These are phyloP conservation scores for Boloria euphrosyne DNA, from an alignment of 2,888 invertebrate genomes.

Conservation along the genomic window DNA sequence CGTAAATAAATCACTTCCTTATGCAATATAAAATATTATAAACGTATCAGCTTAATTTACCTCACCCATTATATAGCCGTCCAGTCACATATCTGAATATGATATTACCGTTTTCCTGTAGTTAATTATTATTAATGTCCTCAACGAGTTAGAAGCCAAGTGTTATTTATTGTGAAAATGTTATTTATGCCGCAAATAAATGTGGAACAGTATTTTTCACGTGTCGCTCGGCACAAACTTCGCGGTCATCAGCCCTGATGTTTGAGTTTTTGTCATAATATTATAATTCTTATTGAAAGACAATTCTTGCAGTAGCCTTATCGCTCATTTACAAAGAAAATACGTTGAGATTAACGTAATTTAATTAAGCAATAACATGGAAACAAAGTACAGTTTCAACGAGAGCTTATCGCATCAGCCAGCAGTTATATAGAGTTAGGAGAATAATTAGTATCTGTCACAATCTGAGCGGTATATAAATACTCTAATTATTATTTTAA, in stretches of 20 bases:
- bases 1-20: conserved; percentile 28
- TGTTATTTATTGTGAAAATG: conserved; percentile 41
- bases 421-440: too few species aligned
- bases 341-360: too few species aligned
- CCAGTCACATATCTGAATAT: conserved; percentile 32
- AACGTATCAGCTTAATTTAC: conserved; percentile 23
- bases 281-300: background rate
- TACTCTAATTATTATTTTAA: too few species aligned
- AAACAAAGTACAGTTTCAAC: too few species aligned
- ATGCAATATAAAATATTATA: conserved; percentile 19
- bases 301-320: too few species aligned
- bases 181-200: conserved; percentile 45
- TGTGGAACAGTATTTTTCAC: conserved; percentile 44
- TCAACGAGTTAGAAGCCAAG: conserved; percentile 31
- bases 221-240: conserved; percentile 34
- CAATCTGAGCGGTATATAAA: too few species aligned
- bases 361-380: too few species aligned
- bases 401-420: too few species aligned
- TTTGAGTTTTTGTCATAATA: conserved; percentile 21
- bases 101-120: conserved; percentile 37
- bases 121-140: conserved; percentile 40
- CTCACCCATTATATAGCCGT: conserved; percentile 28
- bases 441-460: too few species aligned
- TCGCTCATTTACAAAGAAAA: too few species aligned
- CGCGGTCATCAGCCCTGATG: conserved; percentile 41